A percentile compares a stretch with the other conserved stretches of the same genome.
phyloP scores from a whole-genome alignment of 2,888 invertebrate species.

The Rhabditoides inermis region DNA sequence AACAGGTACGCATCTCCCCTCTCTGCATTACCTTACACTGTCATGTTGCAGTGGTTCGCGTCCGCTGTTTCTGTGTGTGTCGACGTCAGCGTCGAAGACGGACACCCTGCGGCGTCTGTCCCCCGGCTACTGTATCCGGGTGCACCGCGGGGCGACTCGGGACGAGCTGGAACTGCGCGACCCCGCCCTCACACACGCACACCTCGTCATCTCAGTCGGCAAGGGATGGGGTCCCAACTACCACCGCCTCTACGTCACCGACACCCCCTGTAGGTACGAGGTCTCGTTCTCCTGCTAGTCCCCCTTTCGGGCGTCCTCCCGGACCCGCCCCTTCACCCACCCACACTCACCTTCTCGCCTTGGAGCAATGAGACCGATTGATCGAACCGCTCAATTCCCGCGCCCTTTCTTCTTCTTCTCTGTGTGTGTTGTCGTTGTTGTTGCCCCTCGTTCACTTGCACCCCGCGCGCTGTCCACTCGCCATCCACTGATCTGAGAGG shows the following conservation, averaged over 20 bases:
- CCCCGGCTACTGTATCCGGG: constrained; percentile 49
- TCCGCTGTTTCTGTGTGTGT: constrained; percentile 41
- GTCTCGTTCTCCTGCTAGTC: constrained; percentile 30
- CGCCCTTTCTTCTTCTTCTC: too few species aligned
- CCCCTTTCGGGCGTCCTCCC: neutral
- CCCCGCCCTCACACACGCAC: constrained; percentile 20
- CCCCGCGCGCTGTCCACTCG: too few species aligned
- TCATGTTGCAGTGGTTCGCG: constrained; percentile 39
- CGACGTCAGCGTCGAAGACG: constrained; percentile 23
- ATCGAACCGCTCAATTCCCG: too few species aligned
- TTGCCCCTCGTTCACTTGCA: too few species aligned
- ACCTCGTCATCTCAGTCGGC: constrained; percentile 37
- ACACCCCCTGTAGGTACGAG: constrained; percentile 46
- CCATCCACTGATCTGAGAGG: too few species aligned
- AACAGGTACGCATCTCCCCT: constrained; percentile 32
- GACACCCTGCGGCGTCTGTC: constrained; percentile 46
- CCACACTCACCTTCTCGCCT: neutral
- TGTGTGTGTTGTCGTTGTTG: too few species aligned
- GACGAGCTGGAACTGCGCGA: constrained; percentile 13
- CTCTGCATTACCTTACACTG: neutral
- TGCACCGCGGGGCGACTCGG: constrained; percentile 31
- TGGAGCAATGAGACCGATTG: neutral
- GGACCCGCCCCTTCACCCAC: neutral
- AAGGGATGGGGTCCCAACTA: constrained; percentile 49
- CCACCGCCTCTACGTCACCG: constrained; percentile 38